phyloP scores from a whole-genome alignment of 2,888 invertebrate species.

The Allacma fusca region DNA sequence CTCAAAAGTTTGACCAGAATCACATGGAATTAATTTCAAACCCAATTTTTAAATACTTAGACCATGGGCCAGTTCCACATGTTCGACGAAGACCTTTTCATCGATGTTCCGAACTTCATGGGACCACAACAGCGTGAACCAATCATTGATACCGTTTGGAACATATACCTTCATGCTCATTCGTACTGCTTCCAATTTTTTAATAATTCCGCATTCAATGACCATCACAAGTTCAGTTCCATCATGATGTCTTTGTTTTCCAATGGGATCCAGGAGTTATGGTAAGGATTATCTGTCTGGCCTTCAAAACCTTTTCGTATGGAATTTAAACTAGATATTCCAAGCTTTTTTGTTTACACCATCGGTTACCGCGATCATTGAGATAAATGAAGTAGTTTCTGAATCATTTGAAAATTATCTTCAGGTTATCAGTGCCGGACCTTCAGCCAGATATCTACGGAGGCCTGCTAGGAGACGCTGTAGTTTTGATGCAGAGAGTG shows the following conservation, averaged over 20 bases:
- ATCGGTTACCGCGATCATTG: too few relatives aligned
- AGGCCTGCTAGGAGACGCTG: constrained; percentile 53
- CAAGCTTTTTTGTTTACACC: background rate
- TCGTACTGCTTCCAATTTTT: constrained; percentile 51
- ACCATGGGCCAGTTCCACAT: background rate
- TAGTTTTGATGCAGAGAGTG: constrained; percentile 46
- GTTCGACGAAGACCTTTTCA: background rate
- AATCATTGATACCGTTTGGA: constrained; percentile 57
- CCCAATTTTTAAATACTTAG: background rate
- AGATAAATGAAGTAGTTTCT: constrained; percentile 7
- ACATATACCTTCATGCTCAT: constrained; percentile 54
- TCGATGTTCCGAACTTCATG: constrained; percentile 8
- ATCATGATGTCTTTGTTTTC: constrained; percentile 55
- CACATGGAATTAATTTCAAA: background rate
- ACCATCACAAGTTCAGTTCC: constrained; percentile 55
- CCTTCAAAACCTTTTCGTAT: too few relatives aligned
- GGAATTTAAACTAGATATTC: background rate
- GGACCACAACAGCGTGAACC: constrained; percentile 47
- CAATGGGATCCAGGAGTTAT: constrained; percentile 52
- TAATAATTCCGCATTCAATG: constrained; percentile 44
- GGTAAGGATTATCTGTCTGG: constrained; percentile 51
- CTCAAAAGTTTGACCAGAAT: background rate
- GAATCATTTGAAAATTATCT: background rate
- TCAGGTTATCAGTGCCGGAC: constrained; percentile 47
- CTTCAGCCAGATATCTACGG: constrained; percentile 42